Evolutionary conservation across 2,888 invertebrate genomes (phyloP).

Genomic region (Dicranocentrus wangi): DNA sequence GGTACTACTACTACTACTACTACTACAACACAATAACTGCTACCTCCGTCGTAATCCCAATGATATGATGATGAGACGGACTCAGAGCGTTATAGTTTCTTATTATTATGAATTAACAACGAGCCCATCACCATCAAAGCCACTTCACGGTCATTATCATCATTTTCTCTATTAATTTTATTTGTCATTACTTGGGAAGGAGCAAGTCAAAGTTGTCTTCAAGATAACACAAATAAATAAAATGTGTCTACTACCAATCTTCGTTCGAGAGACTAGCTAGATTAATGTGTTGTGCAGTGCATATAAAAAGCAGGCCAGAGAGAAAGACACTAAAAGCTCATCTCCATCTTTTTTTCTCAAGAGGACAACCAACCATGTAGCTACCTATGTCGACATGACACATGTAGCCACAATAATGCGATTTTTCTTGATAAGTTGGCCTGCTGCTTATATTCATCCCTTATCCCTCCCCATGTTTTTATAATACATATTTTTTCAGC

Average conservation of each 20-base stretch:
- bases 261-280: neutral
- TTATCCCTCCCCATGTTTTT: neutral
- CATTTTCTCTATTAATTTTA: slow-evolving; percentile 52
- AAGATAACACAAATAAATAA: slow-evolving; percentile 22
- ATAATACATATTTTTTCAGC: slow-evolving; percentile 15
- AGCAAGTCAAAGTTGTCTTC: slow-evolving; percentile 31
- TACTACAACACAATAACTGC: too few species aligned
- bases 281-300: neutral
- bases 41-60: too few species aligned
- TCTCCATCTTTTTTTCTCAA: neutral
- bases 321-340: slow-evolving; percentile 3
- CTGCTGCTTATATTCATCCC: slow-evolving; percentile 1
- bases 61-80: neutral
- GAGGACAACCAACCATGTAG: slow-evolving; percentile 4
- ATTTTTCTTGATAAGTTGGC: too few species aligned
- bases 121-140: slow-evolving; percentile 33
- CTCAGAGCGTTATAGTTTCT: neutral
- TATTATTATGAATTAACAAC: slow-evolving; percentile 18
- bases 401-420: too few species aligned
- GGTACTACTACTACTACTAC: too few species aligned
- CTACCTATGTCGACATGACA: neutral
- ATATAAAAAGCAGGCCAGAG: slow-evolving; percentile 37
- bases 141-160: slow-evolving; percentile 54
- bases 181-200: slow-evolving; percentile 14
- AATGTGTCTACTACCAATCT: neutral